phyloP scores from a whole-genome alignment of 2,113 vertebrate genomes.

The Rhagologus leucostigma region DNA sequence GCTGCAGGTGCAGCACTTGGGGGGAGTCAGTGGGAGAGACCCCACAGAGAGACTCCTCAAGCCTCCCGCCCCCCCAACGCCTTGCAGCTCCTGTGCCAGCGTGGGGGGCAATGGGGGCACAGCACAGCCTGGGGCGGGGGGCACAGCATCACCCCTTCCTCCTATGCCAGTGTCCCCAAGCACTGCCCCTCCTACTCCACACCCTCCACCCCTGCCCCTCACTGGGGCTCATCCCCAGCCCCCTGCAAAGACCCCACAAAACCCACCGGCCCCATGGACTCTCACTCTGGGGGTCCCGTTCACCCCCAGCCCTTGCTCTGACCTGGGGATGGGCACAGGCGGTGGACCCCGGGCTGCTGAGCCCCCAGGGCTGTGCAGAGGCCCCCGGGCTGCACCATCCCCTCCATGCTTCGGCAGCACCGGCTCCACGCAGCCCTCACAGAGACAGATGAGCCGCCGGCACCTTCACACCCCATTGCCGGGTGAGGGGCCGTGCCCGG shows the following conservation, averaged over 20 bases:
- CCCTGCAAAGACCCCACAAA: not conserved
- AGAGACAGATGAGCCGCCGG: not conserved
- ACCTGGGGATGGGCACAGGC: not conserved
- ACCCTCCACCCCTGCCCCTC: not conserved
- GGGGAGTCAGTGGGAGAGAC: not conserved
- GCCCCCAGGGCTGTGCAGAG: not conserved
- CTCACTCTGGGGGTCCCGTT: accelerated
- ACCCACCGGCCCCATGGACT: not conserved
- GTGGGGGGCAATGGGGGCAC: not conserved
- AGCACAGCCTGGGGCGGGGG: not conserved
- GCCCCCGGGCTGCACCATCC: accelerated
- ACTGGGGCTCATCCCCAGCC: not conserved
- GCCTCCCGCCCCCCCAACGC: accelerated
- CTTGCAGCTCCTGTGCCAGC: not conserved
- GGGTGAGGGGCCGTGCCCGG: not conserved
- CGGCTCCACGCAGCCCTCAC: not conserved
- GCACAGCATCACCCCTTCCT: not conserved
- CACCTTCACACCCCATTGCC: not conserved
- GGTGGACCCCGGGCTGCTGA: not conserved
- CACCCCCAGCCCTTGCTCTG: not conserved
- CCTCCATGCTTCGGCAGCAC: not conserved
- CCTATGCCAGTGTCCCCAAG: not conserved
- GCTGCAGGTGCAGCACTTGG: not conserved
- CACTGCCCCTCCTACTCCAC: not conserved
- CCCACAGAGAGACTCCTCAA: not conserved